These are phyloP conservation scores for Coranthus polyacanthus DNA, from an alignment of 2,797 vertebrate species.

Conservation along the genomic window DNA sequence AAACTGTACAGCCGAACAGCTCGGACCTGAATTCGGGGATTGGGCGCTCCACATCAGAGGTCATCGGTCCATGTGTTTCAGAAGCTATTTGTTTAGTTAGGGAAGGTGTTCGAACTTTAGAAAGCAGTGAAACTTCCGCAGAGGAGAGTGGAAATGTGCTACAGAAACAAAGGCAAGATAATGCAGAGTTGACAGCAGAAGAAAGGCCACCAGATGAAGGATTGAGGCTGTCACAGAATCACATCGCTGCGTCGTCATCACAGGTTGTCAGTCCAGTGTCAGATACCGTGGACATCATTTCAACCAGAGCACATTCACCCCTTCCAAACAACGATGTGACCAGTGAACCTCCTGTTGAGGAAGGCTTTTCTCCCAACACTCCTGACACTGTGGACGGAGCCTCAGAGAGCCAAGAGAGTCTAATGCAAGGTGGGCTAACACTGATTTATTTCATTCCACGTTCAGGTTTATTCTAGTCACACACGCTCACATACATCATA, in stretches of 20 bases:
- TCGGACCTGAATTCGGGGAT: constrained; percentile 28
- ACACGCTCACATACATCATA: constrained; percentile 56
- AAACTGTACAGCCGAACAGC: constrained; percentile 8
- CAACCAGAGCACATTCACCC: constrained; percentile 8
- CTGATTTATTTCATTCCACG: constrained; percentile 44
- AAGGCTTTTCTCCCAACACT: constrained; percentile 1
- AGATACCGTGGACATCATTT: not conserved
- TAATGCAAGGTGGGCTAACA: constrained; percentile 63
- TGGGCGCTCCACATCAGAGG: constrained; percentile 38
- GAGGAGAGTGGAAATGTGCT: constrained; percentile 24
- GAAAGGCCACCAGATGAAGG: constrained; percentile 35
- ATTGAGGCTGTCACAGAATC: constrained; percentile 25
- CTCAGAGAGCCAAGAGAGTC: not conserved
- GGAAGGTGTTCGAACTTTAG: constrained; percentile 19
- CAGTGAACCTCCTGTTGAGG: constrained; percentile 11
- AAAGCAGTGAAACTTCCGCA: constrained; percentile 16
- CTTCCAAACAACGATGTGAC: constrained; percentile 4
- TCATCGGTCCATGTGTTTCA: not conserved
- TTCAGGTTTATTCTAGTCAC: constrained; percentile 42
- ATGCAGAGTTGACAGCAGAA: constrained; percentile 25
- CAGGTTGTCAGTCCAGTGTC: constrained; percentile 4
- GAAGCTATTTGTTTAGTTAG: constrained; percentile 7
- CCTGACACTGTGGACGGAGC: constrained; percentile 41
- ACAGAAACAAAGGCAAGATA: constrained; percentile 25
- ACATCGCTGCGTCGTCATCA: constrained; percentile 2